Base-by-base conservation (phyloP, 2,888 invertebrate species). In the Ennomos fuscantarius region DNA sequence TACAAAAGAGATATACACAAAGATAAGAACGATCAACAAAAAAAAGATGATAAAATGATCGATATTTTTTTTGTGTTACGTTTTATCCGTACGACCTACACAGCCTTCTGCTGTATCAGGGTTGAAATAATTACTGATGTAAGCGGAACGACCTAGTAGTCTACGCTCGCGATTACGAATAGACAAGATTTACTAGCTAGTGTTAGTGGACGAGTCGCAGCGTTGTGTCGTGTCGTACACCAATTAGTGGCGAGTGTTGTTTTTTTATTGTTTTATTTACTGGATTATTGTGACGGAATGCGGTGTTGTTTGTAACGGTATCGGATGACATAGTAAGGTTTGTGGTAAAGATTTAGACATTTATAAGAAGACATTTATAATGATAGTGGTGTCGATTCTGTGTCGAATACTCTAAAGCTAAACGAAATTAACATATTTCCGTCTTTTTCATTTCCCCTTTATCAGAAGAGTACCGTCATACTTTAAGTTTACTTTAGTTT, bases 51-150 rank as follows among this genome's bases (percentile, higher is more conserved):
- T 12, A 40, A 40, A 9, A 13, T 12, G 15, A 8, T 13, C 15
- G 2, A 13, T 13, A 12, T 40, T 40, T 40, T 5, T 8, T 40
- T 47, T 6, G 40, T 10, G 32, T 32, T 15, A n/a, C 39, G 32
- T 33, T 31, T 39, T 9, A 33, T 11, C 33, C 6, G 8, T 13
- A 33, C 6, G 8, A 13, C 9, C 8, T 8, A 24, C 11, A 9
- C 8, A 8, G 24, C 10, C 24, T 41, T 34, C 15, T 47, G 1
- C 33, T 12, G 12, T 32, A 31, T 39, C 39, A 47, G 40, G 39
- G 37, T 37, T 42, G 8, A 37, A 24, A 11, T 35, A 41, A 49
- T 49, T 49, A 57, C 40, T 52, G 51, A 57, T 52, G 57, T 39
- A 47, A 24, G 15, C 57, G 57, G 57, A 57, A 52, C 57, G 43